Conservation (phyloP, 2,113 vertebrate genomes). For the Elaphurus davidianus region DNA sequence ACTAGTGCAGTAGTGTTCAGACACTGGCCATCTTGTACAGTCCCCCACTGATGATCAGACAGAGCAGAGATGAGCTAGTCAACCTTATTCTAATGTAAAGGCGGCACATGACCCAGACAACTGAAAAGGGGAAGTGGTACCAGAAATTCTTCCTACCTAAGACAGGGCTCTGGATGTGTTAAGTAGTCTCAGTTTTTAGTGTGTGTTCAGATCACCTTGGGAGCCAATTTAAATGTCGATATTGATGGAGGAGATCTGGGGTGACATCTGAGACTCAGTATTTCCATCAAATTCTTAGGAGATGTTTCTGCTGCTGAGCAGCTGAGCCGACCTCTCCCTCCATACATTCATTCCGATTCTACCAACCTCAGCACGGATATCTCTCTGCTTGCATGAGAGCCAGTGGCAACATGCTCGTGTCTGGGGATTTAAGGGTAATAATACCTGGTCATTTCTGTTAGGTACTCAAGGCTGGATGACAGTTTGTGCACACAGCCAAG, state of each 20-base stretch:
- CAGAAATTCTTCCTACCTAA: neutral
- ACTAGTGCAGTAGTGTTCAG: neutral
- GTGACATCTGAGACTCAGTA: neutral
- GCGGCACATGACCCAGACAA: neutral
- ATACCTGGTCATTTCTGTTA: accelerated
- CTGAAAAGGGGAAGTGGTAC: no score
- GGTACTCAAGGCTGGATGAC: neutral
- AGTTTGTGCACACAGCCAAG: neutral
- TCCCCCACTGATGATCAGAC: neutral
- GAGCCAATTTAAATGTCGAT: neutral
- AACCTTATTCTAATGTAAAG: neutral
- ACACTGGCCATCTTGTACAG: neutral
- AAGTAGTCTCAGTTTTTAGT: neutral
- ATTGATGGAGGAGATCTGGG: neutral
- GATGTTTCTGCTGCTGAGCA: no score
- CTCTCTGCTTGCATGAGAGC: neutral
- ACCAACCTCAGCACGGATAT: accelerated
- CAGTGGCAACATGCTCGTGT: accelerated
- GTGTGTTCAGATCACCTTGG: neutral
- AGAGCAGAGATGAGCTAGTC: neutral
- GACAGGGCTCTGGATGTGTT: neutral
- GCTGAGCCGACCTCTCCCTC: accelerated
- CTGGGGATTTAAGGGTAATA: neutral
- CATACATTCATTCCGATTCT: neutral
- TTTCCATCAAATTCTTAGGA: neutral